Conservation (phyloP, 1,140 invertebrate genomes). For the Samia ricini region DNA sequence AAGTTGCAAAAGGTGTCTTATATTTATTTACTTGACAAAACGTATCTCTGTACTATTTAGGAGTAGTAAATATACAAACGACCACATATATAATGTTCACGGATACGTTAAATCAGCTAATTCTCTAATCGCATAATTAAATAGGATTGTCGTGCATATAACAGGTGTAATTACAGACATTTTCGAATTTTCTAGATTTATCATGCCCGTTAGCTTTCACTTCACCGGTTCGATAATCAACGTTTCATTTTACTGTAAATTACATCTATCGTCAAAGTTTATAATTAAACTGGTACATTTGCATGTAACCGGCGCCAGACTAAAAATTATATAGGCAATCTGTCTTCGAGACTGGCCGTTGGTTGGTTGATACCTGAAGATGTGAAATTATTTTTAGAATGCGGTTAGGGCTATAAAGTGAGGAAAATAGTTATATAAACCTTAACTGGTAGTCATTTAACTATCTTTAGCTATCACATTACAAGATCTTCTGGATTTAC, state of each 20-base stretch:
- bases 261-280: constrained; percentile 4
- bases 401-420: background rate
- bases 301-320: constrained; percentile 5
- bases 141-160: background rate
- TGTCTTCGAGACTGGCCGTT: constrained; percentile 2
- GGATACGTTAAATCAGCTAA: no score
- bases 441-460: background rate
- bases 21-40: no score
- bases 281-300: constrained; percentile 11
- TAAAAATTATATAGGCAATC: constrained; percentile 8
- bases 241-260: constrained; percentile 10
- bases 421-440: background rate
- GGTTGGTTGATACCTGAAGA: constrained; percentile 3
- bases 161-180: background rate
- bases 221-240: constrained; percentile 2
- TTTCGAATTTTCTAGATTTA: constrained; percentile 6
- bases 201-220: constrained; percentile 5
- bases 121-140: no score
- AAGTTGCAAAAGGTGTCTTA: no score
- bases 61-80: no score
- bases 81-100: no score
- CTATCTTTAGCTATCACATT: background rate
- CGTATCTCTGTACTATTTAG: no score
- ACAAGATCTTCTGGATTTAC: background rate
- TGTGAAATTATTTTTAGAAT: constrained; percentile 8